phyloP scores from a whole-genome alignment of 2,888 invertebrate species.

The Stenolophus ochropezus region DNA sequence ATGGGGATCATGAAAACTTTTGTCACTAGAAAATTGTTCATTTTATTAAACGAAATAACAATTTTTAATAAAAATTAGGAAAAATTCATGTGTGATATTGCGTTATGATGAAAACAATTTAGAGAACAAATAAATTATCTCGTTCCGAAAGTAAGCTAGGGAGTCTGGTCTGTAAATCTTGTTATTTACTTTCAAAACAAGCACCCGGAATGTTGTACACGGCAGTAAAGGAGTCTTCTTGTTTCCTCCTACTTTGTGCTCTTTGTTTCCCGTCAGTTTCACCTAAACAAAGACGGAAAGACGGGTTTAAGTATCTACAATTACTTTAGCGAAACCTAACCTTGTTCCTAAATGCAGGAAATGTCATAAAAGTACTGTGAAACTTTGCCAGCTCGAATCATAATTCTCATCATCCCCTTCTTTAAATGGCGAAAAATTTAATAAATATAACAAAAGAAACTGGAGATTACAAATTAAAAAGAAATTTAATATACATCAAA shows the following conservation, averaged over 20 bases:
- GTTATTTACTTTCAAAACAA: slow-evolving; percentile 45
- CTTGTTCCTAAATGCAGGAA: slow-evolving; percentile 3
- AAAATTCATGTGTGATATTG: too few relatives aligned
- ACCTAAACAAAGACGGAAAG: slow-evolving; percentile 4
- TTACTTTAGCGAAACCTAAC: slow-evolving; percentile 14
- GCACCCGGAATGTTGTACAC: slow-evolving; percentile 23
- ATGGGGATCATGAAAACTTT: neutral
- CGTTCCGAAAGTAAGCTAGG: slow-evolving; percentile 8
- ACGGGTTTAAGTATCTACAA: slow-evolving; percentile 20
- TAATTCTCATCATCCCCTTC: slow-evolving; percentile 7
- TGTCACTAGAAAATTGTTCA: neutral
- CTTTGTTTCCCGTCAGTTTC: slow-evolving; percentile 20
- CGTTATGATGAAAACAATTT: too few relatives aligned
- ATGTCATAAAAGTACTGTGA: slow-evolving; percentile 12
- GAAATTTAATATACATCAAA: too few relatives aligned
- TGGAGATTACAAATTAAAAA: too few relatives aligned
- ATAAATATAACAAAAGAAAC: too few relatives aligned
- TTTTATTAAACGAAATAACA: too few relatives aligned
- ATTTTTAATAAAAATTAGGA: too few relatives aligned
- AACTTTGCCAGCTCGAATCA: neutral
- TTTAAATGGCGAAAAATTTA: too few relatives aligned
- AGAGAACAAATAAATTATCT: neutral
- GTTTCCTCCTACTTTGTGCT: neutral
- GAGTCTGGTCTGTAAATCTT: slow-evolving; percentile 27
- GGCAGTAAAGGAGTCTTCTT: slow-evolving; percentile 7